A percentile compares a stretch with the other conserved stretches of the same genome.
phyloP scores from a whole-genome alignment of 2,888 invertebrate genomes.

The Rhabditoides inermis region DNA sequence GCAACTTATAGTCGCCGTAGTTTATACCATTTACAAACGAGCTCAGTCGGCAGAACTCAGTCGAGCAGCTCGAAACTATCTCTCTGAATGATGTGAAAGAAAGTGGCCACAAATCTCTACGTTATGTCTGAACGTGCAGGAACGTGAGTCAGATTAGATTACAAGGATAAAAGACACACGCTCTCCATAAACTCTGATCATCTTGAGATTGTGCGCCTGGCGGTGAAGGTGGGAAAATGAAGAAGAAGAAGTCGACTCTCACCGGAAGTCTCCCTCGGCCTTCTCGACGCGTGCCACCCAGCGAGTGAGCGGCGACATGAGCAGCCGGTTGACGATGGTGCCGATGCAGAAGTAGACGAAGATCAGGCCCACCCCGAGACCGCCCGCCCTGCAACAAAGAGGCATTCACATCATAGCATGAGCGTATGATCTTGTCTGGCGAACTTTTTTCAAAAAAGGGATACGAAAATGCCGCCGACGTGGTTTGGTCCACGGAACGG shows the following conservation, averaged over 20 bases:
- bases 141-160: neutral
- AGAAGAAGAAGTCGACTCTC: slow-evolving; percentile 6
- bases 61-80: too few species aligned
- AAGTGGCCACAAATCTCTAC: too few species aligned
- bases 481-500: too few species aligned
- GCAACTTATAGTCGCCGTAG: too few species aligned
- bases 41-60: too few species aligned
- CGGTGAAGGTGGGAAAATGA: too few species aligned
- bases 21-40: too few species aligned
- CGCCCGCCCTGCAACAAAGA: slow-evolving; percentile 55
- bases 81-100: too few species aligned
- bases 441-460: neutral
- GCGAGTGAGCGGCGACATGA: slow-evolving; percentile 59
- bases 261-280: slow-evolving; percentile 60
- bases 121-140: too few species aligned
- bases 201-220: neutral
- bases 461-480: too few species aligned
- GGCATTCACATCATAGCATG: too few species aligned
- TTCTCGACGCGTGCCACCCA: slow-evolving; percentile 58
- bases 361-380: slow-evolving; percentile 58
- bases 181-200: neutral
- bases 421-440: neutral
- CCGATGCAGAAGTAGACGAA: slow-evolving; percentile 58
- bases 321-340: slow-evolving; percentile 58
- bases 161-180: neutral